phyloP scores from a whole-genome alignment of 2,888 invertebrate genomes.

The Melinopterus prodromus region DNA sequence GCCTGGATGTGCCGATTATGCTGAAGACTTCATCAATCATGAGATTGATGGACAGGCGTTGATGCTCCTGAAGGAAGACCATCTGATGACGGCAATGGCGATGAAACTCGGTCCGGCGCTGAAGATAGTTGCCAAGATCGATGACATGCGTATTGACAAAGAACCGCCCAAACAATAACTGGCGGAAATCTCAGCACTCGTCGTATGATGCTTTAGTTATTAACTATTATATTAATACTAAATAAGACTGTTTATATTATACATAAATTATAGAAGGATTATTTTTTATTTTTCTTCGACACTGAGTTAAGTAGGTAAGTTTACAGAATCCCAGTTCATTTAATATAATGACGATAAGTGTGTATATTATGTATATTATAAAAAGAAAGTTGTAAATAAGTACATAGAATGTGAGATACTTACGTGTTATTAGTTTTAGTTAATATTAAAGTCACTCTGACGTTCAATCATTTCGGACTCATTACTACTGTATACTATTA shows the following conservation, averaged over 20 bases:
- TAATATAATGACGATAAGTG: constrained; percentile 7
- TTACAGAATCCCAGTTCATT: background rate
- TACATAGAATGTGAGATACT: constrained; percentile 11
- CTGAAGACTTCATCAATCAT: constrained; percentile 93
- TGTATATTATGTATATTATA: constrained; percentile 17
- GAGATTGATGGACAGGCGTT: constrained; percentile 97
- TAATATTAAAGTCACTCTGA: background rate
- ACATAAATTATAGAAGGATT: constrained; percentile 18
- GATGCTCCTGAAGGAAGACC: constrained; percentile 90
- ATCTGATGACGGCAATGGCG: constrained; percentile 91
- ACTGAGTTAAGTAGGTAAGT: constrained; percentile 12
- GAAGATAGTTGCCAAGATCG: constrained; percentile 93
- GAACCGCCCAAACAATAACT: constrained; percentile 52
- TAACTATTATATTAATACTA: constrained; percentile 23
- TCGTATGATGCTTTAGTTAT: background rate
- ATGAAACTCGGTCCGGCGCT: constrained; percentile 96
- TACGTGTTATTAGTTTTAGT: constrained; percentile 8
- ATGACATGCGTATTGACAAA: constrained; percentile 77
- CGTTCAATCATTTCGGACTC: background rate
- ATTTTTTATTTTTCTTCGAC: background rate
- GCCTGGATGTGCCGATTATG: constrained; percentile 91
- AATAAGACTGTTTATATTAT: constrained; percentile 33
- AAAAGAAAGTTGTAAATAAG: background rate
- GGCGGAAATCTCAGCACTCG: background rate
- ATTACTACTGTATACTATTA: background rate